Conservation (phyloP, 35 echinoderm and acorn worm genomes). For the Ophioderma brevispina region DNA sequence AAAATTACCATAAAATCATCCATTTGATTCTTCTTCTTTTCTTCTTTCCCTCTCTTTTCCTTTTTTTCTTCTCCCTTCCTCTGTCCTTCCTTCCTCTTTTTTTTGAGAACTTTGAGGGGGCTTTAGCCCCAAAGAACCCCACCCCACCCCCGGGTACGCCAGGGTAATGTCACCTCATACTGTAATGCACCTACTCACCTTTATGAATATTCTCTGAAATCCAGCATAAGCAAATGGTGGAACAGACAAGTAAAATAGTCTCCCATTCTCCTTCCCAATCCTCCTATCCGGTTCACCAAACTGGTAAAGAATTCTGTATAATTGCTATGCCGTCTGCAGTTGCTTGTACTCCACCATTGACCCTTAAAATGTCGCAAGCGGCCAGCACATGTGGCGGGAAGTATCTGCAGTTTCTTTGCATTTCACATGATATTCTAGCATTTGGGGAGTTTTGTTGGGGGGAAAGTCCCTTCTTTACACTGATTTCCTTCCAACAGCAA, state of each 20-base stretch:
- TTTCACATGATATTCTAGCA: conserved; percentile 50
- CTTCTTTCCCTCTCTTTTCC: no score
- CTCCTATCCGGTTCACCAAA: conserved; percentile 2
- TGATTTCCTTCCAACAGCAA: conserved; percentile 40
- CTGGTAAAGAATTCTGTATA: conserved; percentile 47
- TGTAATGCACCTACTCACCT: conserved; percentile 59
- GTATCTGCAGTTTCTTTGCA: conserved; percentile 22
- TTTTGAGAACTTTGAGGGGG: no score
- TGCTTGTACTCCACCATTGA: conserved; percentile 9
- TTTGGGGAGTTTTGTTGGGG: conserved; percentile 39
- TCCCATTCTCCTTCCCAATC: conserved; percentile 61
- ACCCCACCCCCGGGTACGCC: no score
- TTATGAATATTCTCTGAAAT: conserved; percentile 73
- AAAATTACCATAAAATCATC: no score
- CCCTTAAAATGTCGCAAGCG: background rate
- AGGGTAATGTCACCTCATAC: no score
- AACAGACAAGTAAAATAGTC: conserved; percentile 85
- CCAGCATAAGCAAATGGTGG: conserved; percentile 89
- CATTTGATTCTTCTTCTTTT: no score
- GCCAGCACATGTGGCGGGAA: background rate
- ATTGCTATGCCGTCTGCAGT: conserved; percentile 67
- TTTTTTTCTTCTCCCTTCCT: no score
- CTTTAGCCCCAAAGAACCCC: no score
- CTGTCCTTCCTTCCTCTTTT: no score
- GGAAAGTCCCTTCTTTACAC: background rate